Evolutionary conservation across 37 sponge, comb jelly and placozoan species (phyloP), one percentile per base, ranked within the genome.

Genomic region (Agelas oroides): DNA sequence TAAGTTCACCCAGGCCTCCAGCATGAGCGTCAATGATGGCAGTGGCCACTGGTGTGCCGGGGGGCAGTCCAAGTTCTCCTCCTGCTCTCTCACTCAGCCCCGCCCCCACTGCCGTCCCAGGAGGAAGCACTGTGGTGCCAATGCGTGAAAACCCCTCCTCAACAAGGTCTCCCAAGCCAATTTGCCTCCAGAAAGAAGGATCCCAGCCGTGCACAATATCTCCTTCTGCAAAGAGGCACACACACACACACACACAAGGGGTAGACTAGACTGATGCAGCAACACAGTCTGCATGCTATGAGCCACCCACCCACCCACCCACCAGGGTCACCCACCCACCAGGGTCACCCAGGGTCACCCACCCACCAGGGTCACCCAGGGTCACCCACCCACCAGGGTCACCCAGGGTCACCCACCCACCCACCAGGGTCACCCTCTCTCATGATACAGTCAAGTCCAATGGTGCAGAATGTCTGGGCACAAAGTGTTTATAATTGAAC

Each of bases 11-110:
- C 20, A 96, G 24, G 34, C 92, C 92, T 14, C 97, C 97, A 76
- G 94, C 92, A 72, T 96, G 94, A 24, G 97, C 97, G 84, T 96
- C 97, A 62, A 96, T 92, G 52, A 96, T 70, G 23, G 90, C 72
- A 24, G 94, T 86, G 32, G 83, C 87, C 18, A 96, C 94, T n/a
- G 90, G 77, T 27, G 90, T 94, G 35, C 90, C 92, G n/a, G 77
- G 59, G 0, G 25, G 16, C 59, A 96, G 77, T 16, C 97, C 97
- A 33, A 96, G 36, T 60, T 94, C 92, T 20, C 20, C 8, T 27
- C 93, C 95, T 35, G 77, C 85, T 53, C 60, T 62, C 23, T 39
- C 58, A 18, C 60, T 81, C 32, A 91, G 72, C 30, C 86, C 86
- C 17, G 65, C 68, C 27, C 92, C 90, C 0, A 96, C 83, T 33